Percentiles rank a stretch among this genome's conserved stretches.
Evolutionary conservation across 2,797 vertebrate genomes (phyloP).

Genomic region (Cuniculus paca): DNA sequence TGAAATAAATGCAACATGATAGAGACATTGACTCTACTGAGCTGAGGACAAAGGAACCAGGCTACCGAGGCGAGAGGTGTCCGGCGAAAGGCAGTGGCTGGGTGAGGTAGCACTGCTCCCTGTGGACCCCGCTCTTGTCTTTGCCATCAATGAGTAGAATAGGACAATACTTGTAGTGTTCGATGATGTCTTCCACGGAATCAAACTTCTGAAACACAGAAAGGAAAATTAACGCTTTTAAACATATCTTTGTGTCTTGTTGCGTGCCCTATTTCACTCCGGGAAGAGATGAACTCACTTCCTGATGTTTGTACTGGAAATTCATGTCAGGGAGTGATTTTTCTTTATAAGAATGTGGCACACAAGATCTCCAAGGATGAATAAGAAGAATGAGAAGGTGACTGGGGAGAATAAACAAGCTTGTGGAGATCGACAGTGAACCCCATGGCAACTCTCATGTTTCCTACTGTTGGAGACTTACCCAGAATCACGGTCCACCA

Average conservation of each 20-base stretch:
- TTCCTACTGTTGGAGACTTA: background rate
- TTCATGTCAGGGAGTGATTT: background rate
- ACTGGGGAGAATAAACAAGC: background rate
- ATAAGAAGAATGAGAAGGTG: background rate
- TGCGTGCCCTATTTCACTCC: background rate
- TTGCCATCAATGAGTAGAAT: conserved; percentile 93
- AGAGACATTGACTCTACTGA: background rate
- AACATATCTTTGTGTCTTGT: background rate
- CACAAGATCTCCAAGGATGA: background rate
- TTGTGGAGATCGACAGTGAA: background rate
- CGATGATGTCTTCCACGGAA: conserved; percentile 93
- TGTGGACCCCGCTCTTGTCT: conserved; percentile 82
- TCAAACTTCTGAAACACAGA: conserved; percentile 91
- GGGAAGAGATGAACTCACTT: background rate
- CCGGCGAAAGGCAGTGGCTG: conserved; percentile 83
- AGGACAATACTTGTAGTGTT: conserved; percentile 93
- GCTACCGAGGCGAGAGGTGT: background rate
- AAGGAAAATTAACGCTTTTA: background rate
- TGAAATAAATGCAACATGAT: background rate
- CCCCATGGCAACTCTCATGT: fast-evolving
- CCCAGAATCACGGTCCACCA: background rate
- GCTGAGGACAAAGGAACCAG: background rate
- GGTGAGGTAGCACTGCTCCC: conserved; percentile 91
- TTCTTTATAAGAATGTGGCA: background rate
- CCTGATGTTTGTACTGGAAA: background rate